These are phyloP conservation scores for Pogonocherus hispidulus DNA, from an alignment of 2,888 invertebrate genomes.

Conservation along the genomic window DNA sequence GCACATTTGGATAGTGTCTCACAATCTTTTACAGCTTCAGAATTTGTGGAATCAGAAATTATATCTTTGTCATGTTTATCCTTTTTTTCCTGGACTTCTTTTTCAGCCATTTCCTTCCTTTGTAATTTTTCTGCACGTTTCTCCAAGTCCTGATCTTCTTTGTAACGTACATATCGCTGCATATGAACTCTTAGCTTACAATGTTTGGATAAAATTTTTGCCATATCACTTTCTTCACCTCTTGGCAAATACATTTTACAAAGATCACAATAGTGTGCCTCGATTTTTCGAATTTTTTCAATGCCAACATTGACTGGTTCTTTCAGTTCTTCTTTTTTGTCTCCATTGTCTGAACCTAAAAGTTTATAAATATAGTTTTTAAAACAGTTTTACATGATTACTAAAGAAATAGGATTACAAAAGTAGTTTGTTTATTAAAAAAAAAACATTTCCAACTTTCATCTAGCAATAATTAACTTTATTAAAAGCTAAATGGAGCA, in stretches of 20 bases:
- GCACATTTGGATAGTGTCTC: conserved; percentile 30
- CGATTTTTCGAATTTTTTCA: conserved; percentile 83
- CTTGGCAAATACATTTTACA: conserved; percentile 83
- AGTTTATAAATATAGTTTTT: no score
- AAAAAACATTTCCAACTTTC: no score
- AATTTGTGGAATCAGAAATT: neutral
- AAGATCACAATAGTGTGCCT: conserved; percentile 85
- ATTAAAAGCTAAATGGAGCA: no score
- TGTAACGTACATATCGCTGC: conserved; percentile 82
- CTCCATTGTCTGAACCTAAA: conserved; percentile 60
- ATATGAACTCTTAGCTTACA: conserved; percentile 83
- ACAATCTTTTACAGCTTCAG: conserved; percentile 20
- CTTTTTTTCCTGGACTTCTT: conserved; percentile 61
- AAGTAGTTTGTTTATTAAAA: conserved; percentile 3
- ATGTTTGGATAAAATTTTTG: conserved; percentile 69
- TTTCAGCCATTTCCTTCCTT: conserved; percentile 72
- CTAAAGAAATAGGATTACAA: neutral
- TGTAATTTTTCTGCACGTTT: conserved; percentile 80
- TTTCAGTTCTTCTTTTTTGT: conserved; percentile 67
- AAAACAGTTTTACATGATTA: no score
- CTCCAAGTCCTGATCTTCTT: conserved; percentile 82
- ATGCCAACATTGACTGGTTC: conserved; percentile 82
- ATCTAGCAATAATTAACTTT: no score
- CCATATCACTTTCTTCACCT: conserved; percentile 65
- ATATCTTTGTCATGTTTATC: conserved; percentile 62